A percentile compares a stretch with the other conserved stretches of the same genome.
phyloP scores from a whole-genome alignment of 2,797 vertebrate genomes.

The Danio jaintianensis region DNA sequence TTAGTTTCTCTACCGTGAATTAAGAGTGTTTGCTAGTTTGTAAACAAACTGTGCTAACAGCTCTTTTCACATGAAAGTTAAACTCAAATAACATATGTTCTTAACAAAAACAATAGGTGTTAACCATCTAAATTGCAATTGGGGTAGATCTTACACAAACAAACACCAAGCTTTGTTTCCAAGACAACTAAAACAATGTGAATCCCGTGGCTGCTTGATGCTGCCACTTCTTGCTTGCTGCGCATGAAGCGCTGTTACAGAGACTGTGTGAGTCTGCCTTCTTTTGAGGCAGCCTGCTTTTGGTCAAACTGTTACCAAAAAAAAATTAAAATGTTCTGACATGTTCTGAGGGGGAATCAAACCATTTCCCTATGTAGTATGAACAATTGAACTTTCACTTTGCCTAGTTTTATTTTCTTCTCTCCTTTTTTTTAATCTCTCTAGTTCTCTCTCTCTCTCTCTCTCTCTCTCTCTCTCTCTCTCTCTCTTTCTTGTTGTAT shows the following conservation, averaged over 20 bases:
- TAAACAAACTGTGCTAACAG: slow-evolving; percentile 81
- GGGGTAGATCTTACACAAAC: slow-evolving; percentile 81
- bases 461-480: slow-evolving; percentile 57
- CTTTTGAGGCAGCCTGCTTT: slow-evolving; percentile 39
- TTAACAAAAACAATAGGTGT: slow-evolving; percentile 82
- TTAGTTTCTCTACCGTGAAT: slow-evolving; percentile 78
- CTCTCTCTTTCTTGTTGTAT: slow-evolving; percentile 69
- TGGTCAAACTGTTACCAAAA: slow-evolving; percentile 40
- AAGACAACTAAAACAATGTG: slow-evolving; percentile 84
- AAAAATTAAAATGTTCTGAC: neutral
- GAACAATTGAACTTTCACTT: slow-evolving; percentile 71
- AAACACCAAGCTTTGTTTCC: slow-evolving; percentile 87
- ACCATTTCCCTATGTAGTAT: slow-evolving; percentile 59
- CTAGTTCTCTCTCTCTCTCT: slow-evolving; percentile 46
- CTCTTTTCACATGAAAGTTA: slow-evolving; percentile 80
- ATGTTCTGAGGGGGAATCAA: slow-evolving; percentile 52
- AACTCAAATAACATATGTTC: slow-evolving; percentile 85
- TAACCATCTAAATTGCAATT: slow-evolving; percentile 83
- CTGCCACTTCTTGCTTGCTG: slow-evolving; percentile 73
- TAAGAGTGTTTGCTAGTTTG: slow-evolving; percentile 82
- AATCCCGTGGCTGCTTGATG: slow-evolving; percentile 76
- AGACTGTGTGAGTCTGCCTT: slow-evolving; percentile 71
- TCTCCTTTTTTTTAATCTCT: slow-evolving; percentile 10
- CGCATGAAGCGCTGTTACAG: slow-evolving; percentile 79
- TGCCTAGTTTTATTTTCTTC: slow-evolving; percentile 66